phyloP scores from a whole-genome alignment of 2,113 vertebrate species.

The Otis tarda region DNA sequence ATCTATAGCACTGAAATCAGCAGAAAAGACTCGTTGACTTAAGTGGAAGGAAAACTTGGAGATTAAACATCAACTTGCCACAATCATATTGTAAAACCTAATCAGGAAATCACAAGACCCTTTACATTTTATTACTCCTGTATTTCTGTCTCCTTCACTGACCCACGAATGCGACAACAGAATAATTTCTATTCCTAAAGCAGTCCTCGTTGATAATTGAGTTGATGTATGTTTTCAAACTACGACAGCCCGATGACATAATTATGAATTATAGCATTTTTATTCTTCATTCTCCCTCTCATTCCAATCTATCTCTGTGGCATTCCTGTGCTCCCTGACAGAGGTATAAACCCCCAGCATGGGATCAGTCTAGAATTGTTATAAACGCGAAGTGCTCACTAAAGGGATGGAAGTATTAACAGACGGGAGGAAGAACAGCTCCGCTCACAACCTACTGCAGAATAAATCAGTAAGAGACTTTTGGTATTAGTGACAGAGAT shows the following conservation, averaged over 20 bases:
- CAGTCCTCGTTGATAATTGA: not conserved
- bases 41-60: not conserved
- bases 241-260: not conserved
- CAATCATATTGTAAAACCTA: not conserved
- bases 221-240: not conserved
- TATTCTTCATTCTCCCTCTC: not conserved
- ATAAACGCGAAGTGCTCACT: not conserved
- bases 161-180: not conserved
- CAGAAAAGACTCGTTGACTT: not conserved
- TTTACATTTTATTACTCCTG: not conserved
- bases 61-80: not conserved
- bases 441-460: not conserved
- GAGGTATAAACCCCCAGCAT: not conserved
- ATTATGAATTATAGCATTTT: not conserved
- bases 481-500: not conserved
- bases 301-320: fast-evolving
- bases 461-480: not conserved
- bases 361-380: not conserved
- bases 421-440: not conserved
- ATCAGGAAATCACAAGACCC: not conserved
- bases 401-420: not conserved
- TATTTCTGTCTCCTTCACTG: slow-evolving; percentile 1
- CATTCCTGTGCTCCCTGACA: not conserved
- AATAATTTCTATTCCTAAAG: not conserved
- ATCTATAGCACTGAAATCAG: not conserved